Evolutionary conservation across 2,113 vertebrate genomes (phyloP).

Genomic region (Circaetus cinerascens): DNA sequence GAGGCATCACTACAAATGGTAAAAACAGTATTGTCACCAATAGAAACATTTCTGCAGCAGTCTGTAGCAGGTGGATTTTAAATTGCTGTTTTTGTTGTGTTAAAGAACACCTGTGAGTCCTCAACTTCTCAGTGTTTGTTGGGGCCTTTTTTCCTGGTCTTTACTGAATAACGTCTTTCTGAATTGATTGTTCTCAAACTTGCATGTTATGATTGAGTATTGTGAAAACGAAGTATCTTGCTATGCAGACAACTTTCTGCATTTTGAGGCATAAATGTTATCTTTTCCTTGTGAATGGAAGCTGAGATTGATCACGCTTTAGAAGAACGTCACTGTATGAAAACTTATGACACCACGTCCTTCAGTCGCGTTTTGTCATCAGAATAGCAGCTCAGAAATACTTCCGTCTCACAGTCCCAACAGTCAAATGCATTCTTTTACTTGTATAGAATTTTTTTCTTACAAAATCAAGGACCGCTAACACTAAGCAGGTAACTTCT

Average conservation of each 20-base stretch:
- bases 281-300: not conserved
- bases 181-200: not conserved
- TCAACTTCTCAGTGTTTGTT: accelerated
- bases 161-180: not conserved
- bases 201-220: accelerated
- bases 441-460: not conserved
- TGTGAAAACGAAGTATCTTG: not conserved
- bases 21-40: accelerated
- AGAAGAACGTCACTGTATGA: not conserved
- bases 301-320: accelerated
- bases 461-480: accelerated
- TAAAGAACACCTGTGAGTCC: not conserved
- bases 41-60: no score
- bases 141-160: not conserved
- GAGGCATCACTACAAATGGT: accelerated
- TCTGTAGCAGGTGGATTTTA: not conserved
- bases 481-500: not conserved
- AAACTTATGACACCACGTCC: not conserved
- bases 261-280: accelerated
- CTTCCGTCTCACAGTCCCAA: no score
- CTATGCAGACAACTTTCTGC: not conserved
- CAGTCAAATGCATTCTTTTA: accelerated
- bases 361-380: accelerated
- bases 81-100: not conserved
- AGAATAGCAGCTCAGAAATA: not conserved